phyloP scores from a whole-genome alignment of 1,140 invertebrate genomes.

The Brachionus calyciflorus region DNA sequence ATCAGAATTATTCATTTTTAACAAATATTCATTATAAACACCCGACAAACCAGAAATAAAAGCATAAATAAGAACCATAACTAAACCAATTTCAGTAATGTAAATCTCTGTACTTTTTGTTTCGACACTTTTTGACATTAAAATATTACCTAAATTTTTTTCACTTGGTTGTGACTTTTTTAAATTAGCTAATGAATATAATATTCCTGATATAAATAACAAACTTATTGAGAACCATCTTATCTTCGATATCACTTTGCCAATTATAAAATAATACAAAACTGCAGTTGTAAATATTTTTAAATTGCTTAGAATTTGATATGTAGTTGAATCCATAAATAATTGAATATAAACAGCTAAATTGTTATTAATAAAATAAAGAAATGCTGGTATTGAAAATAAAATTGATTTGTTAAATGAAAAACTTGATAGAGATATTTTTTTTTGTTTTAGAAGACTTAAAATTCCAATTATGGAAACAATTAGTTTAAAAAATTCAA shows the following conservation, averaged over 20 bases:
- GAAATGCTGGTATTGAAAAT: no score
- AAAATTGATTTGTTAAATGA: conserved; percentile 49
- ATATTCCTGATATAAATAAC: no score
- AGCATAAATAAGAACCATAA: no score
- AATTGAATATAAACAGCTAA: conserved; percentile 58
- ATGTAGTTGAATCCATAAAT: conserved; percentile 59
- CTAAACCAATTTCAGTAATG: no score
- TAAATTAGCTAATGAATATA: background rate
- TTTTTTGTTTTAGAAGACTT: conserved; percentile 46
- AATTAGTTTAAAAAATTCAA: conserved; percentile 56
- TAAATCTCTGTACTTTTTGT: no score
- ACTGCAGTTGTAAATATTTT: conserved; percentile 58
- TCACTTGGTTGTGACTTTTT: background rate
- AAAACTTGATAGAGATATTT: conserved; percentile 48
- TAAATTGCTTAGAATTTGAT: conserved; percentile 58
- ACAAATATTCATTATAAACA: no score
- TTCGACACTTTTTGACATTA: background rate
- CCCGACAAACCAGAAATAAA: no score
- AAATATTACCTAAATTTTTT: conserved; percentile 3
- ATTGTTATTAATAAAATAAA: no score
- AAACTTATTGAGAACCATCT: no score
- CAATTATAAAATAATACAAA: conserved; percentile 56
- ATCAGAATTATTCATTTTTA: no score
- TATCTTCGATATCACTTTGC: conserved; percentile 51
- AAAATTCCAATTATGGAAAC: background rate